Evolutionary conservation across 2,113 vertebrate species (phyloP), one percentile per base, ranked within the genome.

Genomic region (Calidris pugnax): DNA sequence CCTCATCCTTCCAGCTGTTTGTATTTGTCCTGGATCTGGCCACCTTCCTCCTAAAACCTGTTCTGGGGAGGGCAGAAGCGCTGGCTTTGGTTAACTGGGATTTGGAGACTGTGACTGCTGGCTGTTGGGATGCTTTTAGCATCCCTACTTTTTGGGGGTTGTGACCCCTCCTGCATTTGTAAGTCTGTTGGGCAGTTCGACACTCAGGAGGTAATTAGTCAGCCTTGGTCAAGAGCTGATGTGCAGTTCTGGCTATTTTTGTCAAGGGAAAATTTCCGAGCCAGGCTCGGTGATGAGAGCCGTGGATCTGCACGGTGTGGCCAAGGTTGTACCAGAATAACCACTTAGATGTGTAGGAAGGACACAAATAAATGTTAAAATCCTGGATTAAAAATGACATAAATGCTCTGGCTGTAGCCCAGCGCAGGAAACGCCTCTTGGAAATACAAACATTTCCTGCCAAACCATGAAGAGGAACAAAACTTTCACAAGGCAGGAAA

Each of bases 371-470:
- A 75, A 75, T 50, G 91, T 35, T 55, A 43, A 67, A 82, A 23
- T 9, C 85, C 86, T 92, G 86, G 77, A 47, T 89, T 48, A 41
- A 39, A 73, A 87, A 68, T 87, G 63, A 92, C 78, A 89, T 72
- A 68, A 94, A 91, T 6, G 71, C 91, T 92, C 89, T 89, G 83
- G 90, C 83, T 39, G 33, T 6, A 48, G 50, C 89, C 80, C 95
- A 80, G 85, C 67, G 77, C 95, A 96, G 97, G 96, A 95, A 97
- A 73, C 90, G 82, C 90, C 94, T 93, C 64, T 95, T 94, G 93
- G 92, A 97, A 97, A 96, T 73, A 90, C 86, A 95, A 92, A 93
- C 32, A 64, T 95, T 92, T 96, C 86, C 90, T 93, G 96, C 88
- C 90, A 76, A 22, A 67, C 55, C 85, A 23, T 51, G 90, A 50